A percentile compares a stretch with the other conserved stretches of the same genome.
Conservation (phyloP, 2,797 vertebrate species). For the Sarcophilus harrisii region DNA sequence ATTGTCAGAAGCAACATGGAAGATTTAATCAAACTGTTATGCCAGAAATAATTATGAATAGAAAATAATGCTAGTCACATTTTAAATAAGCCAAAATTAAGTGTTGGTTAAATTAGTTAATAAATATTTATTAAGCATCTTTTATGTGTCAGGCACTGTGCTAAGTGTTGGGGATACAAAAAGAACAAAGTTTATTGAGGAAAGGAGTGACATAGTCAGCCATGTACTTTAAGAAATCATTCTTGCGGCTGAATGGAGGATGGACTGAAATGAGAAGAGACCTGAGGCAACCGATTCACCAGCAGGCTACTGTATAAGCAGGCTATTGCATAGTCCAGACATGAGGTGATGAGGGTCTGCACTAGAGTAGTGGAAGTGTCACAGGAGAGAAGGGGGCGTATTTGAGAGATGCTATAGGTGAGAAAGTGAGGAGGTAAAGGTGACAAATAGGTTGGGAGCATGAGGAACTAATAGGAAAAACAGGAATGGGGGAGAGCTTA, state of each 20-base stretch:
- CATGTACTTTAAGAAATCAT: background rate
- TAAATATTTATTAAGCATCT: background rate
- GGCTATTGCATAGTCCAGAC: no score
- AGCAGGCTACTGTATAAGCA: background rate
- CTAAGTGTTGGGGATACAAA: background rate
- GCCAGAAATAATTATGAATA: background rate
- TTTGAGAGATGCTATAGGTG: background rate
- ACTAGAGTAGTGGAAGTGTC: background rate
- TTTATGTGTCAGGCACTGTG: background rate
- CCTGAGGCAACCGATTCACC: background rate
- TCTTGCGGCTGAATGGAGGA: background rate
- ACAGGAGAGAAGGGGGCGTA: no score
- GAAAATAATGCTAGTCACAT: background rate
- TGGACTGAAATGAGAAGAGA: background rate
- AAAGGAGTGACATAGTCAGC: background rate
- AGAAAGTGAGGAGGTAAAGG: background rate
- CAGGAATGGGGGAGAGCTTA: background rate
- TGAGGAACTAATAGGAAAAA: background rate
- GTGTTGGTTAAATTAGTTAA: background rate
- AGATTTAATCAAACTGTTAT: background rate
- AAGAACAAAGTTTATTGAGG: background rate
- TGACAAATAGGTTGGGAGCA: background rate
- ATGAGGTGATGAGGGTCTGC: background rate
- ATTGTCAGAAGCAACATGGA: background rate
- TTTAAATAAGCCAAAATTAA: background rate